Conservation (phyloP, 2,113 vertebrate genomes). For the Protobothrops mucrosquamatus region DNA sequence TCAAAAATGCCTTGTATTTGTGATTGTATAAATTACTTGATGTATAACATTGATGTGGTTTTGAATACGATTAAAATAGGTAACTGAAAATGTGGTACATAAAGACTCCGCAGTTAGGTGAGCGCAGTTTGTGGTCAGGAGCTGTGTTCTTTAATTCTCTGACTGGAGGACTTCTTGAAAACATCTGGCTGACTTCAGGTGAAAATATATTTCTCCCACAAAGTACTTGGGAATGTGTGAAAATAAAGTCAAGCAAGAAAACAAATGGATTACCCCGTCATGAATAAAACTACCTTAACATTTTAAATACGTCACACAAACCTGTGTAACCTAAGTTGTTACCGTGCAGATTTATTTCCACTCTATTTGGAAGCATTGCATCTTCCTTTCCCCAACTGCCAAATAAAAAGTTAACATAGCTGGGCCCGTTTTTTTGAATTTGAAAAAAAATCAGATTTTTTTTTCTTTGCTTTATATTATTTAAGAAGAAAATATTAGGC, state of each 20-base stretch:
- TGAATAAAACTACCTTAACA: neutral
- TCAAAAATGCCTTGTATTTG: neutral
- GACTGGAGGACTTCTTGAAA: neutral
- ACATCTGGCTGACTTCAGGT: neutral
- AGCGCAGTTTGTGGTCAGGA: neutral
- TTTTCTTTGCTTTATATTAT: neutral
- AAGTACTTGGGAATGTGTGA: neutral
- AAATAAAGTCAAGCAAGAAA: neutral
- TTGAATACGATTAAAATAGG: neutral
- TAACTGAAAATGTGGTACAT: neutral
- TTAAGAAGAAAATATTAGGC: neutral
- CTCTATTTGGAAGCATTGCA: neutral
- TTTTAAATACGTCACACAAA: neutral
- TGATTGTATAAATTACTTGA: neutral
- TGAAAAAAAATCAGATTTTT: no score
- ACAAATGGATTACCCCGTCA: neutral
- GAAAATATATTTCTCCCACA: neutral
- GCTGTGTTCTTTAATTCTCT: neutral
- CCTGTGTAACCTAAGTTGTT: neutral
- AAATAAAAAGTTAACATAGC: no score
- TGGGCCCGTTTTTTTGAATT: no score
- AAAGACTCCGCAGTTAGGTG: neutral
- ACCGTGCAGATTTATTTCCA: neutral
- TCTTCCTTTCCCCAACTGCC: neutral
- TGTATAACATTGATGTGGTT: neutral